Percentiles rank a stretch among this genome's conserved stretches.
These are phyloP conservation scores for Brachionus manjavacas DNA, from an alignment of 1,140 invertebrate genomes.

Conservation along the genomic window DNA sequence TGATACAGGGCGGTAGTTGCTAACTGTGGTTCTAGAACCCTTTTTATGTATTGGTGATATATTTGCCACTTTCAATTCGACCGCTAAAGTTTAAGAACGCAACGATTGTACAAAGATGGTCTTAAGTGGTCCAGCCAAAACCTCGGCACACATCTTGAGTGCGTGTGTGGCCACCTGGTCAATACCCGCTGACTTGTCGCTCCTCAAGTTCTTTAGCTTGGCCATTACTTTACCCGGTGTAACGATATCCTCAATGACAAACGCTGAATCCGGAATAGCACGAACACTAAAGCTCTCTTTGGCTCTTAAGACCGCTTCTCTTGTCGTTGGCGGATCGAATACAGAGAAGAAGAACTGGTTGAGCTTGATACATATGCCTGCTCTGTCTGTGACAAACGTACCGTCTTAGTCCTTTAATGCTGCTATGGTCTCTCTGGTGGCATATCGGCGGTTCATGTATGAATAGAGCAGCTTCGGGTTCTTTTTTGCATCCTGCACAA, in stretches of 20 bases:
- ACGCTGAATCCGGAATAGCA: not conserved
- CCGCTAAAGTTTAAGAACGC: no score
- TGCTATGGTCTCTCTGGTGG: not conserved
- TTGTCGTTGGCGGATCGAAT: not conserved
- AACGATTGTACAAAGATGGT: no score
- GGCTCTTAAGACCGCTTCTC: not conserved
- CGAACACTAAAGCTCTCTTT: not conserved
- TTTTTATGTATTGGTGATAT: no score
- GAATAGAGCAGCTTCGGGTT: not conserved
- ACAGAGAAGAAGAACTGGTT: not conserved
- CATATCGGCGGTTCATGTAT: not conserved
- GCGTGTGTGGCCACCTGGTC: no score
- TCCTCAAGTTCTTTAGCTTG: no score
- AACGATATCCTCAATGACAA: not conserved
- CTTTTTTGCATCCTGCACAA: not conserved
- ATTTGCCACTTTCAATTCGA: no score
- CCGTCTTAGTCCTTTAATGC: not conserved
- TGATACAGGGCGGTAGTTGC: no score
- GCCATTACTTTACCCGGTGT: no score
- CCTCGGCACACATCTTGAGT: no score
- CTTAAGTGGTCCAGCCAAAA: no score
- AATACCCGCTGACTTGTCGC: no score
- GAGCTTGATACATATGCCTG: not conserved
- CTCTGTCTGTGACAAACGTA: not conserved
- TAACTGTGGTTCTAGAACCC: no score